phyloP scores from a whole-genome alignment of 53 echinoderm and acorn worm species.

The Apostichopus leukothele region DNA sequence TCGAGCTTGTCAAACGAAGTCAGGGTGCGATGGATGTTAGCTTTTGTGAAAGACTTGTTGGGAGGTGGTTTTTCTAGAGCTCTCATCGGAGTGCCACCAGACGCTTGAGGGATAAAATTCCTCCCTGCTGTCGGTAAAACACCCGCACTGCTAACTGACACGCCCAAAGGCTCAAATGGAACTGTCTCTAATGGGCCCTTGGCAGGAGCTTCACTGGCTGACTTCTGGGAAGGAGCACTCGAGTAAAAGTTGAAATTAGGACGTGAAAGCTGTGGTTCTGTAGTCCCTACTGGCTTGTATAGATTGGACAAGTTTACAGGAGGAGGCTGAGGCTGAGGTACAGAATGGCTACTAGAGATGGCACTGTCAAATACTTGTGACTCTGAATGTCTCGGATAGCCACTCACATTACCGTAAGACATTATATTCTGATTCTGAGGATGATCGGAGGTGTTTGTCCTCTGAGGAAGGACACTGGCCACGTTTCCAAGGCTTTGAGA shows the following conservation, averaged over 20 bases:
- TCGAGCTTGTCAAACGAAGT: slow-evolving; percentile 76
- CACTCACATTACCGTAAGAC: not conserved
- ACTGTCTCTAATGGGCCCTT: not conserved
- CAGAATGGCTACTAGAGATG: not conserved
- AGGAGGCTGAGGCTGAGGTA: not conserved
- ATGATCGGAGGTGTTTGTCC: not conserved
- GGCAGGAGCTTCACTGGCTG: not conserved
- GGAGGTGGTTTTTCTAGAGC: slow-evolving; percentile 59
- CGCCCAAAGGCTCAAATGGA: not conserved
- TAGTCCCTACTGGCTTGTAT: not conserved
- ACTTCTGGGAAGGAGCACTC: not conserved
- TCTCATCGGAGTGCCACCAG: slow-evolving; percentile 28
- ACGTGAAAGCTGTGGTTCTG: not conserved
- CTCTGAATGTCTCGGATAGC: slow-evolving; percentile 45
- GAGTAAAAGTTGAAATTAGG: slow-evolving; percentile 47
- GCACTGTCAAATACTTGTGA: not conserved
- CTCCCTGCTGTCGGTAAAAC: too few species aligned
- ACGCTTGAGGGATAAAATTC: not conserved
- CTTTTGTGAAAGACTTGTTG: slow-evolving; percentile 74
- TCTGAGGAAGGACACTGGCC: slow-evolving; percentile 2
- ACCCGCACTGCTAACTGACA: not conserved
- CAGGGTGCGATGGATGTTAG: slow-evolving; percentile 83
- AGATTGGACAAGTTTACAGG: too few species aligned
- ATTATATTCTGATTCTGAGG: not conserved
- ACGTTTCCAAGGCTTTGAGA: not conserved